These are phyloP conservation scores for Strigamia transsilvanica DNA, from an alignment of 2,888 invertebrate genomes.

Conservation along the genomic window DNA sequence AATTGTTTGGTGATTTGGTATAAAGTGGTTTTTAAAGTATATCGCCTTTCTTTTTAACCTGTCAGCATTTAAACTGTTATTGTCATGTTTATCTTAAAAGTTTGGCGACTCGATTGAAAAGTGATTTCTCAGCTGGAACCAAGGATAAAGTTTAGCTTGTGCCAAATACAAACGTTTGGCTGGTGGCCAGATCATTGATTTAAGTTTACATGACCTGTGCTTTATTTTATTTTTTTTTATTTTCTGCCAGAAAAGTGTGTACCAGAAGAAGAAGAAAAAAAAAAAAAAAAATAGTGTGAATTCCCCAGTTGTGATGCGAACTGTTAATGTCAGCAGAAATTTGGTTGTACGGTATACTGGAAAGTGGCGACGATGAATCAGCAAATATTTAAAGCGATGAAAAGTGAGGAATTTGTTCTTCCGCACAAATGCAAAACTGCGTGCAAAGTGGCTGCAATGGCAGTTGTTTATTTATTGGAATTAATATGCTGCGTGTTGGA, in stretches of 20 bases:
- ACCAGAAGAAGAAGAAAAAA: neutral
- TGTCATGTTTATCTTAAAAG: constrained; percentile 23
- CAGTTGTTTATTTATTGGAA: constrained; percentile 6
- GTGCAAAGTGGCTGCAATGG: neutral
- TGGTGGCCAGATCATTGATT: constrained; percentile 17
- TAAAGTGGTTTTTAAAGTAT: neutral
- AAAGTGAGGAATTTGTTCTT: neutral
- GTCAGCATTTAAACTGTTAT: neutral
- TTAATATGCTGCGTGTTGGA: neutral
- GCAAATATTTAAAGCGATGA: constrained; percentile 21
- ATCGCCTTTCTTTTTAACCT: neutral
- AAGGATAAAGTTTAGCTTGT: neutral
- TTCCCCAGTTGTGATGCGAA: constrained; percentile 22
- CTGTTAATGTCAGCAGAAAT: constrained; percentile 41
- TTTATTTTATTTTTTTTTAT: constrained; percentile 18
- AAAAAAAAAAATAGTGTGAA: neutral
- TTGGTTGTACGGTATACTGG: neutral
- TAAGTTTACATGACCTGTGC: constrained; percentile 29
- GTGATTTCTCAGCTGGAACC: constrained; percentile 26
- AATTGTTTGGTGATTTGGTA: neutral
- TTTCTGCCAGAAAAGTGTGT: constrained; percentile 16
- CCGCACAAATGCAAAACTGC: neutral
- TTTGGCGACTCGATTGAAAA: constrained; percentile 17
- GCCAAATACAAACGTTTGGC: constrained; percentile 27
- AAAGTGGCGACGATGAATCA: neutral